phyloP scores from a whole-genome alignment of 1,140 invertebrate species.

The Apolygus lucorum region DNA sequence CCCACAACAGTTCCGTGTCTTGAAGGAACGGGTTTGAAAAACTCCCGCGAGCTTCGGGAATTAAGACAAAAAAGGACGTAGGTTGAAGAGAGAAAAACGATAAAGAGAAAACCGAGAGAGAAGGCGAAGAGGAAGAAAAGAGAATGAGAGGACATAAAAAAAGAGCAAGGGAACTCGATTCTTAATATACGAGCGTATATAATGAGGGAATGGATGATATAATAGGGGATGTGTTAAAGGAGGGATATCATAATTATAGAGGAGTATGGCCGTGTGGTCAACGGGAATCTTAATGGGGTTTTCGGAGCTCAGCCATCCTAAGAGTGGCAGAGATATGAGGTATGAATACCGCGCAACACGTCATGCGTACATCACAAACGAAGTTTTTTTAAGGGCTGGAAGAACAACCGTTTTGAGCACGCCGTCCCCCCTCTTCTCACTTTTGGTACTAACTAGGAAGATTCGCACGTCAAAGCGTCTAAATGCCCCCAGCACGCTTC shows the following conservation, averaged over 20 bases:
- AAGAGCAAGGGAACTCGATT: background rate
- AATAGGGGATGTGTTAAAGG: background rate
- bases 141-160: background rate
- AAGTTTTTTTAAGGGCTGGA: no score
- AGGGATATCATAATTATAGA: background rate
- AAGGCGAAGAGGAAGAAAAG: background rate
- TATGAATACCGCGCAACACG: background rate
- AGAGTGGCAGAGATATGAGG: background rate
- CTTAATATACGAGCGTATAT: background rate
- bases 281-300: background rate
- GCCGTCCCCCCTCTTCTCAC: no score
- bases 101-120: no score
- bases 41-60: no score
- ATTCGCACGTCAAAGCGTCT: no score
- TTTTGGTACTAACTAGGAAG: no score
- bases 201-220: background rate
- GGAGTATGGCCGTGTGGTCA: background rate
- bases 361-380: background rate
- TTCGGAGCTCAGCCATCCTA: background rate
- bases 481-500: no score
- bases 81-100: no score
- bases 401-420: no score
- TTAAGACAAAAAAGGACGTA: no score
- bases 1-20: no score
- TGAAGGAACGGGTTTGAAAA: no score